A percentile compares a stretch with the other conserved stretches of the same genome.
Conservation (phyloP, 2,113 vertebrate species). For the Puma concolor region DNA sequence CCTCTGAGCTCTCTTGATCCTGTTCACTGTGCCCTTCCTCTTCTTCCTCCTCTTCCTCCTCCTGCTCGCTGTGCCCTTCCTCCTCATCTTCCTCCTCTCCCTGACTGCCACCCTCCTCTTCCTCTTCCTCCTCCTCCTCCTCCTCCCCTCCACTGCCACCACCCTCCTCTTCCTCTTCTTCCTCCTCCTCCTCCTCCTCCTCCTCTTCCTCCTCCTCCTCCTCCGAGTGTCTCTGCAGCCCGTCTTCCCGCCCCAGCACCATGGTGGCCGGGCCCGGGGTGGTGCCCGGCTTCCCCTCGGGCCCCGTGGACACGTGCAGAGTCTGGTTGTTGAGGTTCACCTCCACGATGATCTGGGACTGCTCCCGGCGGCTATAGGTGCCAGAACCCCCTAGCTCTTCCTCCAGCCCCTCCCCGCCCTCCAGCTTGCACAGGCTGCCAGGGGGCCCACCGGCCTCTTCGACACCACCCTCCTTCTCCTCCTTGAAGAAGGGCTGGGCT, state of each 20-base stretch:
- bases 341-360: constrained; percentile 97
- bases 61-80: constrained; percentile 71
- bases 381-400: constrained; percentile 86
- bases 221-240: constrained; percentile 67
- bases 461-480: constrained; percentile 84
- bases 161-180: constrained; percentile 78
- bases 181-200: constrained; percentile 82
- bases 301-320: constrained; percentile 95
- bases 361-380: constrained; percentile 76
- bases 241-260: constrained; percentile 74
- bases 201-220: constrained; percentile 66
- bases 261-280: constrained; percentile 75
- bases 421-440: constrained; percentile 87
- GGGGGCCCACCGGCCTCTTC: neutral
- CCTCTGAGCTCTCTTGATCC: constrained; percentile 85
- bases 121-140: constrained; percentile 86
- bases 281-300: constrained; percentile 86
- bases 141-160: constrained; percentile 68
- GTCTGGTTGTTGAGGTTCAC: constrained; percentile 99
- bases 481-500: constrained; percentile 92
- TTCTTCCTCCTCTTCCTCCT: constrained; percentile 87
- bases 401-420: constrained; percentile 86
- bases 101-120: constrained; percentile 81
- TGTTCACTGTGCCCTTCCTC: constrained; percentile 76
- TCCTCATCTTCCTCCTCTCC: constrained; percentile 87